Conservation (phyloP, 2,888 invertebrate species). For the Pollenia labialis region DNA sequence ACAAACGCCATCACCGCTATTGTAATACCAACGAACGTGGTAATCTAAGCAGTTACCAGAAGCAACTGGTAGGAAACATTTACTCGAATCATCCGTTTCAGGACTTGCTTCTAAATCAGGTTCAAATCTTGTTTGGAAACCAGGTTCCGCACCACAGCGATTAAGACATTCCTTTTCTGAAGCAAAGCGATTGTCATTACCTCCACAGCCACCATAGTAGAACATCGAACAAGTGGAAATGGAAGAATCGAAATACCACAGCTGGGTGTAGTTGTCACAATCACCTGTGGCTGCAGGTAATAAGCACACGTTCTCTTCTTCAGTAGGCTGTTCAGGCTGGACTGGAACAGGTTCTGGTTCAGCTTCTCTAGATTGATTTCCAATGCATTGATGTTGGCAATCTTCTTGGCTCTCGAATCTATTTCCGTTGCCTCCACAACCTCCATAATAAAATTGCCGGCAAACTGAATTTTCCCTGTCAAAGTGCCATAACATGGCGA, state of each 20-base stretch:
- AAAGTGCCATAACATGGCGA: conserved; percentile 91
- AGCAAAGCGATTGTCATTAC: conserved; percentile 94
- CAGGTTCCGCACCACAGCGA: conserved; percentile 86
- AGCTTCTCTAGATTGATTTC: conserved; percentile 73
- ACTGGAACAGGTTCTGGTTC: conserved; percentile 64
- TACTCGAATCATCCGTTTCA: conserved; percentile 81
- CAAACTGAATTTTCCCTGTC: conserved; percentile 90
- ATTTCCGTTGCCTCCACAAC: conserved; percentile 96
- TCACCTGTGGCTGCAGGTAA: conserved; percentile 89
- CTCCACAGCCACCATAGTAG: conserved; percentile 95
- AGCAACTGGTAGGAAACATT: conserved; percentile 88
- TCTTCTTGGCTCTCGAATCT: conserved; percentile 89
- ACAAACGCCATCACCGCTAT: conserved; percentile 89
- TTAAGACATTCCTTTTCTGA: conserved; percentile 87
- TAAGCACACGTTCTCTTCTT: conserved; percentile 86
- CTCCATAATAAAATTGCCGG: conserved; percentile 93
- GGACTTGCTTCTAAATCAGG: conserved; percentile 72
- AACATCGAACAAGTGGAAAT: conserved; percentile 89
- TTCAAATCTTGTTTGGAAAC: conserved; percentile 75
- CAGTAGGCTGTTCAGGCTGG: conserved; percentile 83
- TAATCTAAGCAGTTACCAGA: conserved; percentile 87
- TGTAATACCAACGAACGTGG: conserved; percentile 89
- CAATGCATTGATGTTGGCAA: conserved; percentile 88
- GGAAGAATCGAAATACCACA: conserved; percentile 90
- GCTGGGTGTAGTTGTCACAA: conserved; percentile 89